phyloP scores from a whole-genome alignment of 2,888 invertebrate genomes.

The Tetheella fluctuosa region DNA sequence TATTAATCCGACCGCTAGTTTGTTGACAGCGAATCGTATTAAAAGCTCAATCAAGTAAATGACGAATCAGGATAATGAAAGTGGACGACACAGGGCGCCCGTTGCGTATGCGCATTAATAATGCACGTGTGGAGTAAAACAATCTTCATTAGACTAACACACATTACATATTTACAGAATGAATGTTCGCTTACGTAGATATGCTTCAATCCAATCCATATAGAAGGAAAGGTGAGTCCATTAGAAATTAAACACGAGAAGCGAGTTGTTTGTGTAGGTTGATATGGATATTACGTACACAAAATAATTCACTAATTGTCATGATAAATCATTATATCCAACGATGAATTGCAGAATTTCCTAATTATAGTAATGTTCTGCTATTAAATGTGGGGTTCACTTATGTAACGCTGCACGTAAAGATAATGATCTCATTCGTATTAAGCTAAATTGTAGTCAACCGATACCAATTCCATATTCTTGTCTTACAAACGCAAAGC shows the following conservation, averaged over 20 bases:
- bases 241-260: constrained; percentile 55
- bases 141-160: constrained; percentile 82
- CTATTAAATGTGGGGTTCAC: constrained; percentile 34
- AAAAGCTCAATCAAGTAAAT: constrained; percentile 84
- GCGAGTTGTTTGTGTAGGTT: constrained; percentile 29
- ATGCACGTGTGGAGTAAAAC: constrained; percentile 77
- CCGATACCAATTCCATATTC: constrained; percentile 40
- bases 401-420: constrained; percentile 28
- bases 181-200: constrained; percentile 43
- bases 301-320: constrained; percentile 19
- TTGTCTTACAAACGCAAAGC: constrained; percentile 53
- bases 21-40: constrained; percentile 80
- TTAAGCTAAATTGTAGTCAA: constrained; percentile 13
- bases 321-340: constrained; percentile 57
- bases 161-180: constrained; percentile 65
- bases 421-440: constrained; percentile 47
- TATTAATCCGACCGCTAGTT: constrained; percentile 74
- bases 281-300: constrained; percentile 33
- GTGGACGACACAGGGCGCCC: constrained; percentile 63
- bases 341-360: constrained; percentile 75
- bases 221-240: constrained; percentile 48
- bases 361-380: constrained; percentile 64
- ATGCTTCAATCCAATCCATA: constrained; percentile 47
- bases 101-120: constrained; percentile 83
- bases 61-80: constrained; percentile 83